These are phyloP conservation scores for Nyctibius grandis DNA, from an alignment of 2,797 vertebrate genomes.

Conservation along the genomic window DNA sequence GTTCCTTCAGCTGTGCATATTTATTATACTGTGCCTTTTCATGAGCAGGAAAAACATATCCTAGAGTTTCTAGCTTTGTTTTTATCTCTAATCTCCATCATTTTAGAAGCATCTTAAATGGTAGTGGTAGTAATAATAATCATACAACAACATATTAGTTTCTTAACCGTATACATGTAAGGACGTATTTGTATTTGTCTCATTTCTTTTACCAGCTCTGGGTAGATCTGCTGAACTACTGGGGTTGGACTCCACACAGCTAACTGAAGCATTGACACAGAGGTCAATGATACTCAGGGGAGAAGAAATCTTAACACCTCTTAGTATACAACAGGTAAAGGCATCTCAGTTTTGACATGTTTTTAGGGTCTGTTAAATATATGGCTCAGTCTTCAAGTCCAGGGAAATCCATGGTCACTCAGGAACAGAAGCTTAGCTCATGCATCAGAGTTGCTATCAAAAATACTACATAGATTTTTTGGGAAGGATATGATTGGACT, in stretches of 20 bases:
- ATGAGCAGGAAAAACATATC: not conserved
- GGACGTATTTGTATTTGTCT: not conserved
- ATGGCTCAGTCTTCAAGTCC: not conserved
- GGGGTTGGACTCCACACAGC: slow-evolving; percentile 87
- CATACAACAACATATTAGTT: not conserved
- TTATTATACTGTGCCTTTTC: not conserved
- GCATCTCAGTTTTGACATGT: not conserved
- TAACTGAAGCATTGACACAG: slow-evolving; percentile 92
- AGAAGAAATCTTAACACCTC: slow-evolving; percentile 95
- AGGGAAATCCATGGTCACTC: not conserved
- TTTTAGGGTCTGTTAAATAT: not conserved
- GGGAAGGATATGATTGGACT: not conserved
- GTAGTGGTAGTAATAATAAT: not conserved
- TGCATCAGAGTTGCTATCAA: not conserved
- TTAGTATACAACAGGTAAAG: slow-evolving; percentile 91
- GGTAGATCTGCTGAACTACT: slow-evolving; percentile 86
- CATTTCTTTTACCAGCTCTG: slow-evolving; percentile 77
- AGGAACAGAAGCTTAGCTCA: not conserved
- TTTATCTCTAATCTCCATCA: not conserved
- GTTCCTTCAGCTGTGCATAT: not conserved
- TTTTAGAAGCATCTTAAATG: not conserved
- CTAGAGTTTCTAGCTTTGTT: not conserved
- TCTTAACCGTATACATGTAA: not conserved
- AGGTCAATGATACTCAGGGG: slow-evolving; percentile 97
- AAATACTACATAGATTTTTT: not conserved